Evolutionary conservation across 2,888 invertebrate genomes (phyloP).

Genomic region (Aphidoletes aphidimyza): DNA sequence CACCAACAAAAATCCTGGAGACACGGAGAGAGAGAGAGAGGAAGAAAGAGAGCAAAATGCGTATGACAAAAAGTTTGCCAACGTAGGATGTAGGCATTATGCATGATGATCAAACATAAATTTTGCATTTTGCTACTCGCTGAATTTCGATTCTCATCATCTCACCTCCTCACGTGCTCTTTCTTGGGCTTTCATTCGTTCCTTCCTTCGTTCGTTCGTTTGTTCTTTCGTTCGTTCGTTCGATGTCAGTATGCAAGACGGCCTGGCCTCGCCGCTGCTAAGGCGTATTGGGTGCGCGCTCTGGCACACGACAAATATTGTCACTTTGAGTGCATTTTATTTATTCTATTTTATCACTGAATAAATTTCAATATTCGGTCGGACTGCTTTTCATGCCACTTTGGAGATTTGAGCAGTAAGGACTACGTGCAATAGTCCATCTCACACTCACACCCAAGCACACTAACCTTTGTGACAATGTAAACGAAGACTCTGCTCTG

Average conservation of each 20-base stretch:
- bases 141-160: background rate
- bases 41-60: background rate
- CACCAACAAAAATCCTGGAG: background rate
- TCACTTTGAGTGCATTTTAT: slow-evolving; percentile 38
- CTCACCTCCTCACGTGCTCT: background rate
- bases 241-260: background rate
- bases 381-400: slow-evolving; percentile 17
- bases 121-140: slow-evolving; percentile 28
- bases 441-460: background rate
- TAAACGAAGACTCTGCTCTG: background rate
- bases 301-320: background rate
- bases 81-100: slow-evolving; percentile 53
- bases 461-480: slow-evolving; percentile 9
- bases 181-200: too few species aligned
- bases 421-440: background rate
- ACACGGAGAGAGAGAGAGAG: too few species aligned
- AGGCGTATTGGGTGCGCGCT: background rate
- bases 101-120: slow-evolving; percentile 53
- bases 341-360: slow-evolving; percentile 43
- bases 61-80: background rate
- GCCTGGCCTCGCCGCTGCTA: background rate
- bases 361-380: slow-evolving; percentile 35
- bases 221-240: background rate
- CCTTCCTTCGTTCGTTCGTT: too few species aligned
- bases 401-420: background rate